Evolutionary conservation across 2,888 invertebrate genomes (phyloP).

Genomic region (Steromphala cineraria): DNA sequence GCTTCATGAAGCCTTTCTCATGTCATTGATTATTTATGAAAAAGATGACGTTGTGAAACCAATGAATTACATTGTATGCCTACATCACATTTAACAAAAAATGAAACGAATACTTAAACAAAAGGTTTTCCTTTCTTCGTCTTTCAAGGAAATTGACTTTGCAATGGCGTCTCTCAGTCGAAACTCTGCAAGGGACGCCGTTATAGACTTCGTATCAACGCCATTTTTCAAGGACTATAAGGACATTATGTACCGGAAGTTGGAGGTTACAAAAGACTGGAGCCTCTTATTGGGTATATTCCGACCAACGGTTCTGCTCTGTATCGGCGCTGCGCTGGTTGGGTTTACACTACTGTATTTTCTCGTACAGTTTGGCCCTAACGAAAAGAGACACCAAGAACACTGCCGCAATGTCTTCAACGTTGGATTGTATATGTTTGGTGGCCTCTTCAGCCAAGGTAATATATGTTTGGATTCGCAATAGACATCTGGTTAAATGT

Average conservation of each 20-base stretch:
- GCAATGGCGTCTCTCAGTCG: constrained; percentile 13
- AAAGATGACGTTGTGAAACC: no score
- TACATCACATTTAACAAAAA: no score
- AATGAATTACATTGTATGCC: no score
- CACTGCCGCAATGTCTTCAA: neutral
- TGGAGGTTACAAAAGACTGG: neutral
- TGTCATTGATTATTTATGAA: no score
- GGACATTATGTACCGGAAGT: constrained; percentile 14
- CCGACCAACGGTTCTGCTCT: neutral
- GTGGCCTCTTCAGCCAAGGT: constrained; percentile 3
- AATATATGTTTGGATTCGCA: neutral
- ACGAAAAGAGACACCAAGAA: neutral
- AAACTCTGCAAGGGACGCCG: constrained; percentile 1
- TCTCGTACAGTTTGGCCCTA: neutral
- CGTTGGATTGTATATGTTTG: neutral
- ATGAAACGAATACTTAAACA: no score
- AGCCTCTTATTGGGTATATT: neutral
- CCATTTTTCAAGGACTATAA: constrained; percentile 12
- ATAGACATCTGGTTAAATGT: no score
- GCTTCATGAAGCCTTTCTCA: no score
- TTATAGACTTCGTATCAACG: neutral
- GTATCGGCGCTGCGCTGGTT: neutral
- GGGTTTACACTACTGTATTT: neutral
- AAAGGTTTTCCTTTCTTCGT: no score
- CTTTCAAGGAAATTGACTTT: neutral